Percentiles rank a stretch among this genome's conserved stretches.
Evolutionary conservation across 2,113 vertebrate species (phyloP).

Genomic region (Agapornis roseicollis): DNA sequence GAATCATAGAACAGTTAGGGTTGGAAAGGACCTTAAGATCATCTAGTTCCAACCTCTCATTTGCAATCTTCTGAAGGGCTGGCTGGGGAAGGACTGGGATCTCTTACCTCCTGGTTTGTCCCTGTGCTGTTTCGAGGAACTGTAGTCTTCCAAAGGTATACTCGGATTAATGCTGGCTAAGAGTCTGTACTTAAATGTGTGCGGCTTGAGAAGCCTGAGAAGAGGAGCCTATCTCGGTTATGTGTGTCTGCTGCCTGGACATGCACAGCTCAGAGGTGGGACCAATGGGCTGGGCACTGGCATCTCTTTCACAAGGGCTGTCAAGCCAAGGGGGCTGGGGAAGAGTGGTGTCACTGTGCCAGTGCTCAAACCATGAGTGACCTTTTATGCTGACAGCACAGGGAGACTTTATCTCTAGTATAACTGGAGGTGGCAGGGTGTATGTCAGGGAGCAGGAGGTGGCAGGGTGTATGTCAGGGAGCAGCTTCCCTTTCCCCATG

Average conservation of each 20-base stretch:
- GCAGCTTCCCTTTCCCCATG: neutral
- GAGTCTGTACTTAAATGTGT: neutral
- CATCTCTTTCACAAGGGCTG: rapidly evolving
- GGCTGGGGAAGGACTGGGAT: rapidly evolving
- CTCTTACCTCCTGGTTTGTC: neutral
- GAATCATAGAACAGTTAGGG: too few relatives aligned
- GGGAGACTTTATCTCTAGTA: neutral
- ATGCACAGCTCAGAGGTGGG: neutral
- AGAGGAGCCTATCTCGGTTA: neutral
- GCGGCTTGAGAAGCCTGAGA: neutral
- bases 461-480: neutral
- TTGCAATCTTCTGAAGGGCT: neutral
- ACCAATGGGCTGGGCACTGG: neutral
- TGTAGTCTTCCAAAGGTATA: neutral
- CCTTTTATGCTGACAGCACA: neutral
- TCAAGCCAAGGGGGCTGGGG: neutral
- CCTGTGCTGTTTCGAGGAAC: neutral
- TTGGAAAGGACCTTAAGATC: too few relatives aligned
- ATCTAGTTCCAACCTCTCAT: too few relatives aligned
- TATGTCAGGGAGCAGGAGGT: neutral
- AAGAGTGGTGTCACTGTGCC: neutral
- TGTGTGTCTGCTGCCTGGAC: rapidly evolving
- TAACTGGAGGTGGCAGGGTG: neutral
- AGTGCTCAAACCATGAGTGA: neutral
- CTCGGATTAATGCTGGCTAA: neutral